Evolutionary conservation across 1,140 invertebrate species (phyloP).

Genomic region (Trichonephila inaurata): DNA sequence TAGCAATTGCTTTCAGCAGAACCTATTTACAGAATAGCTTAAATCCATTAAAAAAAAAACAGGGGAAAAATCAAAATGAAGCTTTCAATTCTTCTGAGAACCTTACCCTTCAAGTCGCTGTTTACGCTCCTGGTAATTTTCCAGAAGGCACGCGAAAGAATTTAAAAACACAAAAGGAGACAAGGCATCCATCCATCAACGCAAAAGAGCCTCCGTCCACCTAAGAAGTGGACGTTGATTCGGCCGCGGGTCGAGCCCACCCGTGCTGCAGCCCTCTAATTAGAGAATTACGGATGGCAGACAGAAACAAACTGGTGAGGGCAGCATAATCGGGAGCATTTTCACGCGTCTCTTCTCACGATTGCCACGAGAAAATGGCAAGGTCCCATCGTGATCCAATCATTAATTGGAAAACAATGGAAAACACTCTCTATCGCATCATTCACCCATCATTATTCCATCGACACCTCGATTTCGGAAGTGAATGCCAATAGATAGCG

Average conservation of each 20-base stretch:
- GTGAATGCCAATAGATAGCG: background rate
- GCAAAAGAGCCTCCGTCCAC: background rate
- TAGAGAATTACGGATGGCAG: conserved; percentile 34
- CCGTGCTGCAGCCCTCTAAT: conserved; percentile 34
- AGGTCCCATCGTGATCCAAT: conserved; percentile 31
- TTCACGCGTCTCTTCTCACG: conserved; percentile 63
- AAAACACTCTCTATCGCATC: background rate
- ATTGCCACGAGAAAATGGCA: background rate
- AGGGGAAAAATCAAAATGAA: too few relatives aligned
- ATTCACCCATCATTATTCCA: conserved; percentile 17
- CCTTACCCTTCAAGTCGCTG: too few relatives aligned
- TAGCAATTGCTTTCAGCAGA: too few relatives aligned
- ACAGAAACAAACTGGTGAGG: background rate
- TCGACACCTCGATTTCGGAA: conserved; percentile 31
- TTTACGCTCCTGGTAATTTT: background rate
- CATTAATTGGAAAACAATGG: conserved; percentile 52
- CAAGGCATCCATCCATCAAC: background rate
- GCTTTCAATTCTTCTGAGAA: too few relatives aligned
- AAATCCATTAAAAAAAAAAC: too few relatives aligned
- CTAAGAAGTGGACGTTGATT: background rate
- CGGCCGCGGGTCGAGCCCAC: background rate
- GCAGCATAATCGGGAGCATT: background rate
- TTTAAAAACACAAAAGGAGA: background rate
- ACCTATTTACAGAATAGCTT: too few relatives aligned
- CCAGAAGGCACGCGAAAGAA: background rate